Conservation (phyloP, 2,113 vertebrate species). For the Corydoras maculifer region DNA sequence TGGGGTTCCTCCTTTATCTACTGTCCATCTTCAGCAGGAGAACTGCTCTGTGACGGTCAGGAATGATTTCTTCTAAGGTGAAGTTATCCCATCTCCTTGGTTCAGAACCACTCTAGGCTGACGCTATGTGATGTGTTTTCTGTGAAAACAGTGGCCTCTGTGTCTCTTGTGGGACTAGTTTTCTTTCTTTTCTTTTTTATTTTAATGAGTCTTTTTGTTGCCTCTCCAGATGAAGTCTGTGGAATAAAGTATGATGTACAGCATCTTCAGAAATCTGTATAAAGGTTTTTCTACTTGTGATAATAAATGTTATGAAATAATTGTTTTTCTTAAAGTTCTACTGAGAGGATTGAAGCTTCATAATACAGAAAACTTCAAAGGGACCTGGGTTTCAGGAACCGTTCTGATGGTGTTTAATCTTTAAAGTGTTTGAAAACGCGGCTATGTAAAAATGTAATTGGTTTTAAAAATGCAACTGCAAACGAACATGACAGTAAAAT, state of each 20-base stretch:
- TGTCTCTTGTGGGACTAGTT: constrained; percentile 70
- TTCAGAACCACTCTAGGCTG: constrained; percentile 43
- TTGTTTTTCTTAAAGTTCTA: neutral
- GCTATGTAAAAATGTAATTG: too few relatives aligned
- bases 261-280: constrained; percentile 30
- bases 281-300: constrained; percentile 46
- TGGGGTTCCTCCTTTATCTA: too few relatives aligned
- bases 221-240: constrained; percentile 44
- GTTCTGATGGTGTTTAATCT: too few relatives aligned
- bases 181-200: constrained; percentile 46
- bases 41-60: too few relatives aligned
- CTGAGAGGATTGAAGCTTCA: too few relatives aligned
- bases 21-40: too few relatives aligned
- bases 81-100: neutral
- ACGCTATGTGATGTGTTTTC: constrained; percentile 61
- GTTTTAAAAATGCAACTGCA: too few relatives aligned
- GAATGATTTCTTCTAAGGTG: too few relatives aligned
- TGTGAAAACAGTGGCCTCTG: constrained; percentile 68
- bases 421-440: too few relatives aligned
- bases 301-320: constrained; percentile 46
- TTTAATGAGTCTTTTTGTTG: constrained; percentile 21
- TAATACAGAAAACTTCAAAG: too few relatives aligned
- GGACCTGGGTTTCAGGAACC: too few relatives aligned
- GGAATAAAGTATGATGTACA: constrained; percentile 46
- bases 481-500: too few relatives aligned